These are phyloP conservation scores for Zele albiditarsus DNA, from an alignment of 2,888 invertebrate species.

Conservation along the genomic window DNA sequence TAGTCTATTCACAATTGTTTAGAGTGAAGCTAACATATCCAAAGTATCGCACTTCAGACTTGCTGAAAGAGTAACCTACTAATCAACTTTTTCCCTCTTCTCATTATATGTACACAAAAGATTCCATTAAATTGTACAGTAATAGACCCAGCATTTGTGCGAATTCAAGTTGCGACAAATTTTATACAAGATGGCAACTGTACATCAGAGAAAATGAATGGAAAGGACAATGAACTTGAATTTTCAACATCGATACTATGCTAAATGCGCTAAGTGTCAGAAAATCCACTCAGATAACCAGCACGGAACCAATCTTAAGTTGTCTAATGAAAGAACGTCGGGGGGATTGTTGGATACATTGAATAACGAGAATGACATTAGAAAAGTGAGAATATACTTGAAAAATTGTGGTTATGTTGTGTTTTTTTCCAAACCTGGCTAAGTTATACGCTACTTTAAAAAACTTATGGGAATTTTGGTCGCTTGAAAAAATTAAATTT, in stretches of 20 bases:
- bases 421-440: too few species aligned
- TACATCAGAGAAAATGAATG: background rate
- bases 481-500: too few species aligned
- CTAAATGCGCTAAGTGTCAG: slow-evolving; percentile 21
- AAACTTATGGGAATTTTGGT: too few species aligned
- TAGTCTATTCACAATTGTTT: background rate
- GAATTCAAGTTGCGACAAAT: background rate
- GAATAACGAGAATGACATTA: background rate
- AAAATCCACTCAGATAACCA: slow-evolving; percentile 16
- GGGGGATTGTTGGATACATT: background rate
- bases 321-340: slow-evolving; percentile 1
- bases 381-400: background rate
- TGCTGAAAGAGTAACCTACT: background rate
- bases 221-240: slow-evolving; percentile 4
- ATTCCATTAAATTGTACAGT: background rate
- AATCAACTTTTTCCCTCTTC: background rate
- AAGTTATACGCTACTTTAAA: too few species aligned
- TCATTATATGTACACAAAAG: background rate
- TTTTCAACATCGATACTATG: background rate
- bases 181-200: background rate
- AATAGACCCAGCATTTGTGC: background rate
- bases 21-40: background rate
- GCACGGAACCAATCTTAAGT: slow-evolving; percentile 3
- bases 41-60: background rate
- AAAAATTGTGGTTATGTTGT: too few species aligned